Percentiles rank a stretch among this genome's conserved stretches.
phyloP scores from a whole-genome alignment of 2,113 vertebrate genomes.

The Channa maculata region DNA sequence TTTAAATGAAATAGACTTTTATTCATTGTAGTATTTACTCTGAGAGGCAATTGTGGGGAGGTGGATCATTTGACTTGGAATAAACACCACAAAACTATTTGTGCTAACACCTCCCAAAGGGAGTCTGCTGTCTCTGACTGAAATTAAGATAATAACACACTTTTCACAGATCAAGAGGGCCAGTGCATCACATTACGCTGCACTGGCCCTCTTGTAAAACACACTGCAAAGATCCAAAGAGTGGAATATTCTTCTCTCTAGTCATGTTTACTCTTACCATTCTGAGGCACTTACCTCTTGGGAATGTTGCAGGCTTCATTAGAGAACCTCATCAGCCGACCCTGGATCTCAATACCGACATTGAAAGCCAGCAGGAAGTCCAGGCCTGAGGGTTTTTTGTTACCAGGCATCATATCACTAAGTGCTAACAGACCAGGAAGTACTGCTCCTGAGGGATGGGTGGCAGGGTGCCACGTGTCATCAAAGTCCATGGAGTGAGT shows the following conservation, averaged over 20 bases:
- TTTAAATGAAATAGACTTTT: constrained; percentile 27
- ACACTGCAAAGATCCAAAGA: constrained; percentile 40
- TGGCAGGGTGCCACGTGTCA: constrained; percentile 92
- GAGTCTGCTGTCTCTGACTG: constrained; percentile 18
- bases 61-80: constrained; percentile 17
- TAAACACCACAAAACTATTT: constrained; percentile 18
- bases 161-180: constrained; percentile 45
- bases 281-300: constrained; percentile 82
- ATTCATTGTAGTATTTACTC: constrained; percentile 23
- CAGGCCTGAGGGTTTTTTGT: constrained; percentile 70
- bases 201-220: not conserved
- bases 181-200: constrained; percentile 19
- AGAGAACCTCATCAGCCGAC: constrained; percentile 90
- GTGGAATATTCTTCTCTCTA: constrained; percentile 4
- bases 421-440: constrained; percentile 89
- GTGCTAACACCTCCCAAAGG: constrained; percentile 28
- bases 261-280: no score
- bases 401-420: constrained; percentile 85
- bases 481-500: constrained; percentile 94
- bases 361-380: constrained; percentile 90
- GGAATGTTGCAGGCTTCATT: constrained; percentile 88
- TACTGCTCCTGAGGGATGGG: constrained; percentile 90
- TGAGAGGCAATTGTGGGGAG: not conserved
- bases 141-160: constrained; percentile 4
- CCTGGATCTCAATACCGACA: constrained; percentile 90